Evolutionary conservation across 64 coral and sea anemone species (phyloP), one percentile per base, ranked within the genome.

Genomic region (Acropora tenuis): DNA sequence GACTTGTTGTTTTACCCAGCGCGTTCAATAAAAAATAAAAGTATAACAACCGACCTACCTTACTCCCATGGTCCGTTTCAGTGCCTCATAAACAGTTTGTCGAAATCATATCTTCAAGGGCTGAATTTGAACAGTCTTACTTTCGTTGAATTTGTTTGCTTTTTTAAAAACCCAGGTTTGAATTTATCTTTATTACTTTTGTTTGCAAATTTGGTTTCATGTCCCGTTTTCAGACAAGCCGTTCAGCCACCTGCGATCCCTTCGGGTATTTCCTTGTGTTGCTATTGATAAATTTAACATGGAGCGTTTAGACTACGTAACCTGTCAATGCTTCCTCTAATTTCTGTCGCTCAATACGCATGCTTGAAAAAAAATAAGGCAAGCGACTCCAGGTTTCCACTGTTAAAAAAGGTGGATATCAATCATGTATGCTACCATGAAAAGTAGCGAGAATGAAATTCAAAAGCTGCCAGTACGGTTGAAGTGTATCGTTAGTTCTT

Each of bases 231-330:
- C 46, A 81, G 63, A 84, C 61, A 17, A 13, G 61, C 43, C 11
- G 20, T 48, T 60, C 49, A 30, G 63, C 82, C 82, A 84, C 82
- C 82, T 84, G 82, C 12, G 17, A 1, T 8, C 10, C 5, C 30
- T 84, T 17, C 57, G 45, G 82, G 82, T 84, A 58, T 69, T 46
- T 13, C 63, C 67, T 71, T 84, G 82, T 84, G 60, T 48, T 49
- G 7, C 59, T 63, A 63, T 63, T 63, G 59, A 63, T 12, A 63
- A 63, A 12, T 13, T 47, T 55, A 1, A 55, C 0, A 7, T 10
- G 50, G 42, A 69, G 2, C 11, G 15, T 48, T 84, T 40, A 17
- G 67, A 46, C 82, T 18, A 17, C 43, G 45, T 41, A 84, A 48
- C 60, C 60, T 84, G 81, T 18, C 16, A 49, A 78, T 48, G 75